A percentile compares a stretch with the other conserved stretches of the same genome.
Conservation (phyloP, 2,888 invertebrate species). For the Ephialtes manifestator region DNA sequence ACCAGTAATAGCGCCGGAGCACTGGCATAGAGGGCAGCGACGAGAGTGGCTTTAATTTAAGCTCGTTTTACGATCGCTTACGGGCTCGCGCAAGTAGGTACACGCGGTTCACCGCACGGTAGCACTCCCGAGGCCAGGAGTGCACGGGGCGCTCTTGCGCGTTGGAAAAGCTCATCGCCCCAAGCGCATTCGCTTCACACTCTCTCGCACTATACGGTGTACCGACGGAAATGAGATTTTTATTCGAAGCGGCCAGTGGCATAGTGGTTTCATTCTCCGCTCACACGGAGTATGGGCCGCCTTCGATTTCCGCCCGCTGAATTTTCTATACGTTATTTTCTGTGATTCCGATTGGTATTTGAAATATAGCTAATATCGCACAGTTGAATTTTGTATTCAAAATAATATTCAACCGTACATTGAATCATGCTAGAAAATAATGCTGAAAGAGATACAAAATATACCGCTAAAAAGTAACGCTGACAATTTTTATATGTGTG, state of each 20-base stretch:
- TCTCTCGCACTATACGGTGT: conserved; percentile 61
- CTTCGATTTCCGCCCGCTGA: conserved; percentile 19
- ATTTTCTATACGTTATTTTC: conserved; percentile 27
- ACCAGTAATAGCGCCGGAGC: conserved; percentile 1
- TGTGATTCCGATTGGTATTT: conserved; percentile 7
- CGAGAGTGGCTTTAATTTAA: conserved; percentile 72
- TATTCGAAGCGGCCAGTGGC: conserved; percentile 76
- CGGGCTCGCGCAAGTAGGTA: conserved; percentile 37
- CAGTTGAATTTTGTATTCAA: no score
- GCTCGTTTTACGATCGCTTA: conserved; percentile 71
- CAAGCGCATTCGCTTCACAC: conserved; percentile 54
- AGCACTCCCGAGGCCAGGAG: conserved; percentile 30
- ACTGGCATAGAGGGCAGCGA: conserved; percentile 13
- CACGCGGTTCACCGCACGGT: conserved; percentile 29
- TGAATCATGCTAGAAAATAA: no score
- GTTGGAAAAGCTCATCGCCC: conserved; percentile 30
- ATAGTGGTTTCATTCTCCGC: conserved; percentile 40
- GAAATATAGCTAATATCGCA: conserved; percentile 4
- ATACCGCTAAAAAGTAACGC: no score
- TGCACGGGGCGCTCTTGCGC: conserved; percentile 52
- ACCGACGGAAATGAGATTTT: conserved; percentile 79
- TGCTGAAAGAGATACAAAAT: no score
- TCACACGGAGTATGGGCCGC: neutral
- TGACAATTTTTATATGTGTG: no score
- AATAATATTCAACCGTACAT: no score